Base-by-base conservation (phyloP, 2,797 vertebrate genomes). In the Poeciliopsis paucimaculata region DNA sequence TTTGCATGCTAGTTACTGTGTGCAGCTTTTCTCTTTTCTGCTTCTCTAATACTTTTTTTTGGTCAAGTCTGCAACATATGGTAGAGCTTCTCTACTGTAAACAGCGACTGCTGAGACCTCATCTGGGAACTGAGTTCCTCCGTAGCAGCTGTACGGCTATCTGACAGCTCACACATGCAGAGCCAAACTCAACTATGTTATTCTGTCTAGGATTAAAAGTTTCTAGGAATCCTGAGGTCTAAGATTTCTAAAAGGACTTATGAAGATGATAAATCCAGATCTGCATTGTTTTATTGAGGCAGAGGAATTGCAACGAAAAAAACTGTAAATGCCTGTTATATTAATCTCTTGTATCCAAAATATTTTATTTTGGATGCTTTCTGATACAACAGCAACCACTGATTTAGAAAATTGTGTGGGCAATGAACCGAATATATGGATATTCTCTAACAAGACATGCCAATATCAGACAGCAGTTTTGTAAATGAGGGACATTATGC, bases 391-490 rank as follows among this genome's bases (percentile, higher is more conserved):
- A 72, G 28, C 70, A 57, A 12, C 47, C 8, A 18, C n/a, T 57
- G 20, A 43, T 60, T 82, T 12, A 68, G 53, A 81, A 36, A 80
- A 47, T 36, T 73, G 47, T 82, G 75, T 73, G 82, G 71, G 75
- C 77, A 79, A 73, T 79, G 36, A 18, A 49, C 31, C 76, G 60
- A 84, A 71, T 43, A 71, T 77, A 81, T 74, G 64, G 80, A 85
- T 79, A 79, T 74, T 82, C 79, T 90, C 82, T 85, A 82, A 90
- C 62, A 74, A 80, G 66, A 74, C 77, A 82, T 82, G 87, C 87
- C 87, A 88, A 88, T 89, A 90, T 84, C 81, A 81, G 60, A 84
- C 76, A 76, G 82, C 78, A 85, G 31, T 89, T 85, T 86, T 75
- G 80, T 78, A 89, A 89, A 90, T 84, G 79, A 86, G 77, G 55